Base-by-base conservation (phyloP, 2,113 vertebrate species). In the Choloepus hoffmanni region DNA sequence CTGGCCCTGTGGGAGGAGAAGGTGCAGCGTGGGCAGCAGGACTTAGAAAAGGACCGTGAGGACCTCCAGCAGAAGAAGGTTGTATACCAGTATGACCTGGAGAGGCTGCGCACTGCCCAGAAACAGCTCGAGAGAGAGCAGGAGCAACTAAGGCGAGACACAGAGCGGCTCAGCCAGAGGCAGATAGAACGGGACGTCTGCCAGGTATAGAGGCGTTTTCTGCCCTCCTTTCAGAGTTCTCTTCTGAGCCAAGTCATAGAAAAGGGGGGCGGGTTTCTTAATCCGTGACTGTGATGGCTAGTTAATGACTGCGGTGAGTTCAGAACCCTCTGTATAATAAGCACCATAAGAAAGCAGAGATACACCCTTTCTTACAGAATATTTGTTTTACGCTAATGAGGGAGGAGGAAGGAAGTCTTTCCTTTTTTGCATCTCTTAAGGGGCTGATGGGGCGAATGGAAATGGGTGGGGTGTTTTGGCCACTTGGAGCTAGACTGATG, bases 121-220 rank as follows among this genome's bases (percentile, higher is more conserved):
- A 99, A 98, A 96, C 99, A 99, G 97, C 98, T 99, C 96, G 99
- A 99, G 95, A 98, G 98, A 40, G 99, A 99, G 85, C 98, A 97
- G 95, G 99, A 99, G 76, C 98, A 98, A 43, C 89, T 99, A 84
- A 98, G 97, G 87, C 98, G 98, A 55, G 99, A 99, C 0, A 2
- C 98, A 1, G 99, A 99, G 73, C 98, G 84, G 33, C 97, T 99
- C 45, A 97, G 98, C 96, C 99, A 99, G 60, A 83, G 89, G 63
- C 96, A 40, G 81, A 40, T 36, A 19, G 98, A 98, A 2, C 72
- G 72, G 0, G 97, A 96, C n/a, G 68, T 85, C 36, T 96, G 93
- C 5, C 98, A 97, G 98, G 98, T 98, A 97, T 2, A 3, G 26
- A 30, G 1, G 43, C 3, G n/a, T n/a, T 45, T 13, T 74, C 72